A percentile compares a stretch with the other conserved stretches of the same genome.
phyloP scores from a whole-genome alignment of 2,113 vertebrate genomes.

The Bos indicus region DNA sequence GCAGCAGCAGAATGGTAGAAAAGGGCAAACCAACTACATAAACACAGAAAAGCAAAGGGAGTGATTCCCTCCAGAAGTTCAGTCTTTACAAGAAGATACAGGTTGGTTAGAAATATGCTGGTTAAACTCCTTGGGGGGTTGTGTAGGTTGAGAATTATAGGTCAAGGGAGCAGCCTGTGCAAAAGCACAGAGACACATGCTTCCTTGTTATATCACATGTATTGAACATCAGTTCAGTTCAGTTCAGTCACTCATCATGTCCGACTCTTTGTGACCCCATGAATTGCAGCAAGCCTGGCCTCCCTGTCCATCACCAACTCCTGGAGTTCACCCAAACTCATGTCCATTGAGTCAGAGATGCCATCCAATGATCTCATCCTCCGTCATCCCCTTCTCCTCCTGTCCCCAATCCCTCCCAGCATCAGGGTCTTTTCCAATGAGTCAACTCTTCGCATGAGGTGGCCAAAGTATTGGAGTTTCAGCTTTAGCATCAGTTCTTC shows the following conservation, averaged over 20 bases:
- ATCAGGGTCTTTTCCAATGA: too few species aligned
- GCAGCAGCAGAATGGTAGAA: neutral
- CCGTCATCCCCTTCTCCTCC: accelerated
- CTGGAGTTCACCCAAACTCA: too few species aligned
- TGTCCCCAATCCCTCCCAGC: too few species aligned
- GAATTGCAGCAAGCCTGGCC: too few species aligned
- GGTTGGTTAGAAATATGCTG: neutral
- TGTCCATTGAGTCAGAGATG: too few species aligned
- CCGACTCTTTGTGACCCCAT: too few species aligned
- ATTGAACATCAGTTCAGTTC: neutral
- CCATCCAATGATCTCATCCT: too few species aligned
- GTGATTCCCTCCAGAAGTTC: neutral
- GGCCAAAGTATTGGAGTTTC: too few species aligned
- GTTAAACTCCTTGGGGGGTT: neutral
- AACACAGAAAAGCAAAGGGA: neutral
- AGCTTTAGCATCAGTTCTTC: too few species aligned
- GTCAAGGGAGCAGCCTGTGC: neutral
- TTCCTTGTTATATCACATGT: neutral
- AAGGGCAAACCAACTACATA: neutral
- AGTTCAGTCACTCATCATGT: too few species aligned
- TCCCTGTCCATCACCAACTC: too few species aligned
- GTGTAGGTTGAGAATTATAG: neutral
- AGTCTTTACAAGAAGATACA: neutral
- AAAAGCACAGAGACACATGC: neutral
- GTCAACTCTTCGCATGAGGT: too few species aligned